These are phyloP conservation scores for Rhopalosiphum maidis DNA, from an alignment of 1,140 invertebrate genomes.

Conservation along the genomic window DNA sequence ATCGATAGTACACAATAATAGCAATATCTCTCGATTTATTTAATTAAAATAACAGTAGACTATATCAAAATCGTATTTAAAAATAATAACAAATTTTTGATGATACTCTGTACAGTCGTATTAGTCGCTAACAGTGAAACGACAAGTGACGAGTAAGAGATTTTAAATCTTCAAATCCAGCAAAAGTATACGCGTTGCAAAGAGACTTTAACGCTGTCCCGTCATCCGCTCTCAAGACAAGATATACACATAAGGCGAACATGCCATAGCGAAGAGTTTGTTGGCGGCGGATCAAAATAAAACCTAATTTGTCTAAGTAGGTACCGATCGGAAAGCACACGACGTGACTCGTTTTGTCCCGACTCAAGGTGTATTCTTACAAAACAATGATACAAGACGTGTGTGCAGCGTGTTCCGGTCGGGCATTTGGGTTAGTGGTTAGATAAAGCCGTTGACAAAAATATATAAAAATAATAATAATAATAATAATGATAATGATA, in stretches of 20 bases:
- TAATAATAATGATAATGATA: background rate
- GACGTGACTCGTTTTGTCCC: slow-evolving; percentile 43
- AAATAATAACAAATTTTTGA: no score
- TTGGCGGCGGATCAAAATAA: background rate
- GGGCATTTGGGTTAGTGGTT: background rate
- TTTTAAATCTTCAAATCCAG: background rate
- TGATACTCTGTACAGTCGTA: background rate
- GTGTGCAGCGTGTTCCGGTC: slow-evolving; percentile 30
- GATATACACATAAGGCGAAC: background rate
- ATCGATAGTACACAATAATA: background rate
- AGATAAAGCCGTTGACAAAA: background rate
- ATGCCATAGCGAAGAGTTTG: background rate
- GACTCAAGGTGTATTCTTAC: slow-evolving; percentile 39
- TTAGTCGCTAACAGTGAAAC: background rate
- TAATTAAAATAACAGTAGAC: background rate
- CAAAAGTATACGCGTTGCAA: background rate
- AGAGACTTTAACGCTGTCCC: slow-evolving; percentile 29
- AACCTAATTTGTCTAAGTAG: background rate
- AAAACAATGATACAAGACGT: slow-evolving; percentile 19
- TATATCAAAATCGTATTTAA: background rate
- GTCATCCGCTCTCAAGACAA: background rate
- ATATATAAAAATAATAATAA: background rate
- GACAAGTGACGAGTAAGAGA: background rate
- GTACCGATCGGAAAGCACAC: slow-evolving; percentile 38
- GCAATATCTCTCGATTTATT: background rate